Conservation (phyloP, 2,113 vertebrate genomes). For the Emydura subglobosa region DNA sequence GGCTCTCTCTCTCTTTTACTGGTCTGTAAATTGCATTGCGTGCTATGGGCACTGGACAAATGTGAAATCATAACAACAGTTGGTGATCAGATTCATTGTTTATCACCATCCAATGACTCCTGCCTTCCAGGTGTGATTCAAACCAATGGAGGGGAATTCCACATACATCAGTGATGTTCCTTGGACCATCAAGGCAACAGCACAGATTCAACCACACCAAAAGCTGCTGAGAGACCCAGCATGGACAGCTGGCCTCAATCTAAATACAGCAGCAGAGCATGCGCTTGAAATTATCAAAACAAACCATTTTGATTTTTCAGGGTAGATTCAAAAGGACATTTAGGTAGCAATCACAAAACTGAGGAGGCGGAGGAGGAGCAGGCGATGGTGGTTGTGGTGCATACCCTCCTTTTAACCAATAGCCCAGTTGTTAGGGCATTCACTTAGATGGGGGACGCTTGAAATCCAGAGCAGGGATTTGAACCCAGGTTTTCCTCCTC, state of each 20-base stretch:
- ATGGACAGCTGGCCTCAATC: neutral
- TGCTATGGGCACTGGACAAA: neutral
- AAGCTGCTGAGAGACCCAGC: neutral
- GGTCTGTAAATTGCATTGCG: neutral
- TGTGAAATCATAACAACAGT: neutral
- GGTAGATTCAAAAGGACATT: neutral
- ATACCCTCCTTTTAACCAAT: neutral
- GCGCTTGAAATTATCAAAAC: neutral
- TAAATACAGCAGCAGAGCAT: neutral
- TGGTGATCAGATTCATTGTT: neutral
- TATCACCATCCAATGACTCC: neutral
- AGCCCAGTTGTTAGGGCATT: neutral
- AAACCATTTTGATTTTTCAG: neutral
- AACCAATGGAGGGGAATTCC: neutral
- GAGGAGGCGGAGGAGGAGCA: neutral
- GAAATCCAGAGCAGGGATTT: neutral
- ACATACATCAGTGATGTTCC: neutral
- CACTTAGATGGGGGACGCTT: neutral
- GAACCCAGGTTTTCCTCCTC: neutral
- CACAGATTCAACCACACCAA: neutral
- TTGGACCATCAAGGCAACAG: neutral
- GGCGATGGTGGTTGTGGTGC: neutral
- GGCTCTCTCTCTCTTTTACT: neutral
- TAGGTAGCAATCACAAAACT: neutral
- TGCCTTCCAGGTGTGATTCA: neutral